phyloP scores from a whole-genome alignment of 2,797 vertebrate species.

The Darevskia nairensis region DNA sequence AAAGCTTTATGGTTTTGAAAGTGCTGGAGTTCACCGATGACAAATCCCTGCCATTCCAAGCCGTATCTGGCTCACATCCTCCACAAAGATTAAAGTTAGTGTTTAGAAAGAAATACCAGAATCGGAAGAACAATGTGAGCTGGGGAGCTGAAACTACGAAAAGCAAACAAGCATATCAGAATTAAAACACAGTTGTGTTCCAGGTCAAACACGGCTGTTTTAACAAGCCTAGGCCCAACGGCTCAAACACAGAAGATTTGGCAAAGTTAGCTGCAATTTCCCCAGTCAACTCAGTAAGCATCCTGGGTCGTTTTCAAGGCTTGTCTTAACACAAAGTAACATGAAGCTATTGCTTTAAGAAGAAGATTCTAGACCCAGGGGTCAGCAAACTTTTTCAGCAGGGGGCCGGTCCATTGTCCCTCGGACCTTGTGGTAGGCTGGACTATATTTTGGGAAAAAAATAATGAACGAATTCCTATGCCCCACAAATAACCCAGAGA shows the following conservation, averaged over 20 bases:
- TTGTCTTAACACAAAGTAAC: background rate
- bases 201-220: constrained; percentile 20
- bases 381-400: too few relatives aligned
- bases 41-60: constrained; percentile 25
- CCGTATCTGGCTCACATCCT: background rate
- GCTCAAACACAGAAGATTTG: background rate
- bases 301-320: background rate
- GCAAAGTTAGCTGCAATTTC: background rate
- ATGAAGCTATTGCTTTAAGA: background rate
- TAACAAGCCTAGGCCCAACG: background rate
- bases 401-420: too few relatives aligned
- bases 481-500: too few relatives aligned
- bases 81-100: background rate
- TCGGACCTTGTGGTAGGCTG: too few relatives aligned
- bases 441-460: too few relatives aligned
- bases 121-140: constrained; percentile 10
- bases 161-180: background rate
- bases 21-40: constrained; percentile 5
- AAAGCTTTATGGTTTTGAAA: constrained; percentile 13
- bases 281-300: background rate
- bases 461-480: too few relatives aligned
- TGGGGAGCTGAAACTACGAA: background rate
- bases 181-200: constrained; percentile 9
- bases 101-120: constrained; percentile 11
- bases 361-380: background rate